Percentiles rank a stretch among this genome's conserved stretches.
phyloP scores from a whole-genome alignment of 2,797 vertebrate species.

The Amphiprion clarkii region DNA sequence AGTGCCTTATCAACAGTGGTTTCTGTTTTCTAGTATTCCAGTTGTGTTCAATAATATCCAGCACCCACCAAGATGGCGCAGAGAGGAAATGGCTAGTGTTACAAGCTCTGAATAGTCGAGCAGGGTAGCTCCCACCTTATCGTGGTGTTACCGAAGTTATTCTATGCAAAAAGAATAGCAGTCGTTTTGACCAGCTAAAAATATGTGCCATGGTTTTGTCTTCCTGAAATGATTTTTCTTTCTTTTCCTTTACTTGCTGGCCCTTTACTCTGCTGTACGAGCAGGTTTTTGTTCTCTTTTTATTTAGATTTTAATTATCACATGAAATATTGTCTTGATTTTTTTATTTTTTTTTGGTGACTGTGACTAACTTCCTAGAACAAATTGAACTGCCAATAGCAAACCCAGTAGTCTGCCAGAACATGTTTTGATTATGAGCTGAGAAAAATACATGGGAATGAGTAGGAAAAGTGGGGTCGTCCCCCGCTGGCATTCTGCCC shows the following conservation, averaged over 20 bases:
- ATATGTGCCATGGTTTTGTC: slow-evolving; percentile 90
- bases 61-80: slow-evolving; percentile 80
- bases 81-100: slow-evolving; percentile 71
- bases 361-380: slow-evolving; percentile 81
- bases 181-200: slow-evolving; percentile 88
- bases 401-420: slow-evolving; percentile 79
- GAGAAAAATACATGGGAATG: slow-evolving; percentile 60
- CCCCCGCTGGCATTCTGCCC: slow-evolving; percentile 25
- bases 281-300: slow-evolving; percentile 78
- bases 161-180: slow-evolving; percentile 91
- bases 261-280: slow-evolving; percentile 82
- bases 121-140: slow-evolving; percentile 65
- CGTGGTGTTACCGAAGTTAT: slow-evolving; percentile 81
- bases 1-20: slow-evolving; percentile 89
- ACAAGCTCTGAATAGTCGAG: slow-evolving; percentile 67
- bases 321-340: slow-evolving; percentile 73
- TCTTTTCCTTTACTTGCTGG: slow-evolving; percentile 64
- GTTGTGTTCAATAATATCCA: slow-evolving; percentile 85
- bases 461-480: slow-evolving; percentile 1
- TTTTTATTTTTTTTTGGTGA: slow-evolving; percentile 70
- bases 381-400: slow-evolving; percentile 86
- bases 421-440: slow-evolving; percentile 66
- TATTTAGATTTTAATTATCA: slow-evolving; percentile 74
- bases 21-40: slow-evolving; percentile 84
- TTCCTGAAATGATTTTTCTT: slow-evolving; percentile 82